phyloP scores from a whole-genome alignment of 2,888 invertebrate species.

The Hypomecis atomaria region DNA sequence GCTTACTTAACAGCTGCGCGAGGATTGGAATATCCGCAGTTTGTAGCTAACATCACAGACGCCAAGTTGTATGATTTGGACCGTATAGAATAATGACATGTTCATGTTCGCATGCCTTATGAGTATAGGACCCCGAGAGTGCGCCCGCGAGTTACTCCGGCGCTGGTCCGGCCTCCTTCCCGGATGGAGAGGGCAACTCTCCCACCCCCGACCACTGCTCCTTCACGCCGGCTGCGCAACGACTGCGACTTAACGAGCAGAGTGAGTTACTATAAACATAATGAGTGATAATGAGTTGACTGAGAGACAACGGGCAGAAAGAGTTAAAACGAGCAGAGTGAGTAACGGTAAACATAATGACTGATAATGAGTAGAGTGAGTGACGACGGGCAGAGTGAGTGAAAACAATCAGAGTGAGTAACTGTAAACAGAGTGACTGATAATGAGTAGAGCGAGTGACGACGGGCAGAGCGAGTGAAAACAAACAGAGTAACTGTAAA shows the following conservation, averaged over 20 bases:
- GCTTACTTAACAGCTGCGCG: no score
- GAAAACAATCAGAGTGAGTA: constrained; percentile 63
- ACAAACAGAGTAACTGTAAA: no score
- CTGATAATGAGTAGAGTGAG: constrained; percentile 63
- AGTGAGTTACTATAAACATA: constrained; percentile 9
- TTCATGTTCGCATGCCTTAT: no score
- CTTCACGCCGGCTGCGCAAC: constrained; percentile 72
- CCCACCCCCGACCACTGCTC: constrained; percentile 72
- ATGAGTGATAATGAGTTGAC: background rate
- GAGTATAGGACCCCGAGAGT: constrained; percentile 1
- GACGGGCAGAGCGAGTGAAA: no score
- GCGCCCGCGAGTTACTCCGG: background rate
- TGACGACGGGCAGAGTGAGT: no score
- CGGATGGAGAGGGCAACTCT: constrained; percentile 72
- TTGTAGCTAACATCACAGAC: no score
- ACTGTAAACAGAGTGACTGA: no score
- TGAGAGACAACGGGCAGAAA: background rate
- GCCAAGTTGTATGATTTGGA: no score
- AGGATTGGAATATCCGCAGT: no score
- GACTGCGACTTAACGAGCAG: constrained; percentile 75
- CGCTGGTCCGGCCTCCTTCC: constrained; percentile 48
- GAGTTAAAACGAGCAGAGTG: background rate
- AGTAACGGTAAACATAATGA: no score
- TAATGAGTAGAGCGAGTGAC: no score
- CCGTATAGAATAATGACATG: no score